Evolutionary conservation across 1,140 invertebrate species (phyloP), one percentile per base, ranked within the genome.

Genomic region (Hycleus phaleratus): DNA sequence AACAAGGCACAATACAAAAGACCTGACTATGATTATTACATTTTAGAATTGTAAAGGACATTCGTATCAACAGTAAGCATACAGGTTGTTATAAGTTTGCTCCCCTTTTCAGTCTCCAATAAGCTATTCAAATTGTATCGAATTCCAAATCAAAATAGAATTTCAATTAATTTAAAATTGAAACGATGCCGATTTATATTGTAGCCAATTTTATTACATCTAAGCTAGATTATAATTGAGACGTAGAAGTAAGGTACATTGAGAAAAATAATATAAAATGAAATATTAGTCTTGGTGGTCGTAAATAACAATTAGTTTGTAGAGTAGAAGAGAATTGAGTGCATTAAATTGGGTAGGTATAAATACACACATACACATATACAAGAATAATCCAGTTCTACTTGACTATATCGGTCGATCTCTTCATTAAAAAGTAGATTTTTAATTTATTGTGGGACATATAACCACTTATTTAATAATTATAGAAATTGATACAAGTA

Each of bases 291-390:
- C 26, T 26, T 49, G 46, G 9, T 26, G 26, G 39, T 38, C 59
- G 58, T 64, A 64, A 64, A 64, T 64, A 64, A 64, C 62, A 64
- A 64, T 64, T 62, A 62, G 53, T 62, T 61, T 32, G 39, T 59
- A 38, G 46, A 46, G 57, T 62, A 50, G 18, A 18, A 38, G 32
- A 32, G 32, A 32, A 7, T 32, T 5, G 32, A 32, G 32, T 32
- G 32, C 3, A 42, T 52, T 54, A 55, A 48, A 59, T 54, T 55
- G 51, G 38, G 40, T 26, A 8, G 38, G 43, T 39, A 49, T 56
- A 11, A 18, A 56, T 26, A 46, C 26, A 45, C 39, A 38, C 12
- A 18, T 11, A 52, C n/a, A 44, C 10, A 26, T 43, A 26, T 26
- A 8, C 2, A 32, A 7, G 7, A 32, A 53, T 45, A 52, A 46